phyloP scores from a whole-genome alignment of 2,113 vertebrate genomes.

The Climacteris rufus region DNA sequence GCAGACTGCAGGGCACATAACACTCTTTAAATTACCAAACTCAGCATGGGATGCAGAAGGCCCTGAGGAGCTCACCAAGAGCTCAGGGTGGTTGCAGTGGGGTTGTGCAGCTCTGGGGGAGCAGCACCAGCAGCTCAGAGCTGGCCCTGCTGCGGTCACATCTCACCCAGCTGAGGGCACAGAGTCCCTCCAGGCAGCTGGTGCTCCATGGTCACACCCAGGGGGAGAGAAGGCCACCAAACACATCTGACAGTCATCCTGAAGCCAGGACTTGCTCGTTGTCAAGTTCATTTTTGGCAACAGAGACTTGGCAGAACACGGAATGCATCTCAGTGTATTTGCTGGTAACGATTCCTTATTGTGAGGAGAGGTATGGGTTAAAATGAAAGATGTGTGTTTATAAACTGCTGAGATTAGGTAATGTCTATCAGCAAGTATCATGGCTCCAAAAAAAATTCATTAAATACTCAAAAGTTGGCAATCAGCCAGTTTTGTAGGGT shows the following conservation, averaged over 20 bases:
- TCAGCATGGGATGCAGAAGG: not conserved
- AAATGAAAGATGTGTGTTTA: not conserved
- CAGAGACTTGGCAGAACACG: not conserved
- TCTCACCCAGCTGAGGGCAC: no score
- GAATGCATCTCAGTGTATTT: not conserved
- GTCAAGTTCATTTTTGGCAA: not conserved
- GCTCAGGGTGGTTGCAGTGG: not conserved
- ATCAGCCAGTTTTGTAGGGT: not conserved
- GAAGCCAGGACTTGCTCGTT: not conserved
- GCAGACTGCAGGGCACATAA: rapidly evolving
- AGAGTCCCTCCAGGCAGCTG: rapidly evolving
- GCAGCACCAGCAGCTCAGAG: not conserved
- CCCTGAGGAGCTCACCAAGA: not conserved
- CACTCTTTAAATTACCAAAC: not conserved
- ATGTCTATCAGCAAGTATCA: not conserved
- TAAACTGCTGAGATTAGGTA: not conserved
- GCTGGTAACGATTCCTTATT: not conserved
- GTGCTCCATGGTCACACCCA: rapidly evolving
- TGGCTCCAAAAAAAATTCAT: not conserved
- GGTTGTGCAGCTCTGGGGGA: not conserved
- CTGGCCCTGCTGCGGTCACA: not conserved
- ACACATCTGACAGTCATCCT: rapidly evolving
- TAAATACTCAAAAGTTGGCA: not conserved
- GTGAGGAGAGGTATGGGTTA: not conserved
- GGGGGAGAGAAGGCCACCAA: not conserved